Conservation (phyloP, 2,113 vertebrate species). For the Hylia prasina region DNA sequence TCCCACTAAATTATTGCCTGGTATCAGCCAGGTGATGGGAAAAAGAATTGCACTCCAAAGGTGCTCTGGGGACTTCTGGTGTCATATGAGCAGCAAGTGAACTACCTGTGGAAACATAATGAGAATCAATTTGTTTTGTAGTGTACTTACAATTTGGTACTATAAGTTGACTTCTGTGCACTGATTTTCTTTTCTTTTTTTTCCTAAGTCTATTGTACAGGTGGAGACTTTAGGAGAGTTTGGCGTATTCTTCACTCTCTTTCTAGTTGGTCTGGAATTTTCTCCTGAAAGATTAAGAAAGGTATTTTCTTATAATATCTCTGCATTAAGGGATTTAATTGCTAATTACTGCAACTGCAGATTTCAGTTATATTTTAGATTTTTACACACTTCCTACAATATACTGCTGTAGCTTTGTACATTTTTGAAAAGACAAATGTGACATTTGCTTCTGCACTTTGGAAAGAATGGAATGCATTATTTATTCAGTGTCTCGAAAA, state of each 20-base stretch:
- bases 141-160: neutral
- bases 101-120: neutral
- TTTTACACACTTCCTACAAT: neutral
- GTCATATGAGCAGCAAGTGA: neutral
- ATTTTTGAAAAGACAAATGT: neutral
- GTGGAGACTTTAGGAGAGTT: constrained; percentile 95
- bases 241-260: constrained; percentile 98
- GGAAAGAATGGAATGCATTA: neutral
- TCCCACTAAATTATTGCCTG: neutral
- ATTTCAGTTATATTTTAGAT: neutral
- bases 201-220: constrained; percentile 90
- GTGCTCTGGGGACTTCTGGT: neutral
- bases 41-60: neutral
- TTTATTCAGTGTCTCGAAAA: neutral
- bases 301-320: constrained; percentile 66
- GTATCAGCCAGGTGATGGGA: neutral
- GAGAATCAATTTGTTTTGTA: neutral
- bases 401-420: neutral
- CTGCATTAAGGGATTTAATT: neutral
- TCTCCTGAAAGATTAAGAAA: constrained; percentile 94
- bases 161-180: neutral
- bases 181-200: neutral
- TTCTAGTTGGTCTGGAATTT: constrained; percentile 96
- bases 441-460: neutral
- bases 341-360: neutral